These are phyloP conservation scores for Zootoca vivipara DNA, from an alignment of 2,113 vertebrate species.

Conservation along the genomic window DNA sequence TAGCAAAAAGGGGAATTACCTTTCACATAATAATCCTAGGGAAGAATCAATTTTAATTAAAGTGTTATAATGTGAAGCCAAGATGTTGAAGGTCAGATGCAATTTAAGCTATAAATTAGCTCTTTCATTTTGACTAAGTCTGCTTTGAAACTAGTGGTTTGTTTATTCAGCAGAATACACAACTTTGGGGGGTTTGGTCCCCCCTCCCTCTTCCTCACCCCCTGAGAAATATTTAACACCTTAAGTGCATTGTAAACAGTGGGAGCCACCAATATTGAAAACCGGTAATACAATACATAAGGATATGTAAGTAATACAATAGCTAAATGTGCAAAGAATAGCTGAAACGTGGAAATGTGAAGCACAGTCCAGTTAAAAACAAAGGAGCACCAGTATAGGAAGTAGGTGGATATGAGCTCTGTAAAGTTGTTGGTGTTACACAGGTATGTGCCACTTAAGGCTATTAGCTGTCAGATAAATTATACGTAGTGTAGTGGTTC, in stretches of 20 bases:
- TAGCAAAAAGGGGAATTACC: slow-evolving; percentile 56
- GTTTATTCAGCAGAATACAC: slow-evolving; percentile 32
- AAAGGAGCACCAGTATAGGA: not conserved
- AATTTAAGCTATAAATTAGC: slow-evolving; percentile 69
- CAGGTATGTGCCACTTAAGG: not conserved
- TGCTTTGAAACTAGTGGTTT: slow-evolving; percentile 53
- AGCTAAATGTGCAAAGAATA: too few species aligned
- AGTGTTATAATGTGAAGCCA: slow-evolving; percentile 39
- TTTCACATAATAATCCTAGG: slow-evolving; percentile 56
- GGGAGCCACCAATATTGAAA: not conserved
- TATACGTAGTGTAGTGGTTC: too few species aligned
- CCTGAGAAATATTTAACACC: not conserved
- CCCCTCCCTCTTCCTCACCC: not conserved
- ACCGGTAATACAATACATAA: not conserved
- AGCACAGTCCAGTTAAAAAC: not conserved
- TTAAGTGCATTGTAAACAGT: not conserved
- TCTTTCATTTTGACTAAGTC: slow-evolving; percentile 54
- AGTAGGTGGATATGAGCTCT: not conserved
- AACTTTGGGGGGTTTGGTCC: not conserved
- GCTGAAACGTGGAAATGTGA: not conserved
- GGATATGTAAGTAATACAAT: not conserved
- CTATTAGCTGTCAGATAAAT: not conserved
- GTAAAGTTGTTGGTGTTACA: not conserved
- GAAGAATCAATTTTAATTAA: slow-evolving; percentile 72
- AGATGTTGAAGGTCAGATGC: slow-evolving; percentile 69